Conservation (phyloP, 23 tunicate genomes). For the Clavelina lepadiformis region DNA sequence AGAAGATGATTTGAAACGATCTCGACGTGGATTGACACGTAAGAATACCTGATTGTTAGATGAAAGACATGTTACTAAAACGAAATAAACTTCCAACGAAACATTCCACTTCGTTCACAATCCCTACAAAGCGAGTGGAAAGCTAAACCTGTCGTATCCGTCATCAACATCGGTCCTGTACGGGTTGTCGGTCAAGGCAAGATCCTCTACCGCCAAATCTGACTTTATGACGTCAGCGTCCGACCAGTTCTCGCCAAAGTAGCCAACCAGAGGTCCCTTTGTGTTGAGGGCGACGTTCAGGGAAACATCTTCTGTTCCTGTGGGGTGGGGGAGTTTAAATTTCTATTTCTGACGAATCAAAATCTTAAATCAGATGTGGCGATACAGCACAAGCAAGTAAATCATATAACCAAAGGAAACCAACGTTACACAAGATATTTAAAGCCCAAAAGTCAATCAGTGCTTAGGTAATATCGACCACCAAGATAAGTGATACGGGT, state of each 20-base stretch:
- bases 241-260: slow-evolving; percentile 96
- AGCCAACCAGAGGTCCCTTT: slow-evolving; percentile 86
- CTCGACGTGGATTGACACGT: slow-evolving; percentile 84
- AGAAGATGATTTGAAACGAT: slow-evolving; percentile 84
- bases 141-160: slow-evolving; percentile 80
- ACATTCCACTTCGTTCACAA: too few relatives aligned
- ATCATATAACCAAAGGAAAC: too few relatives aligned
- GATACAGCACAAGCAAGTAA: too few relatives aligned
- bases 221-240: slow-evolving; percentile 96
- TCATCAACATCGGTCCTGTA: slow-evolving; percentile 93
- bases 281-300: slow-evolving; percentile 80
- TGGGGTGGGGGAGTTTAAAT: too few relatives aligned
- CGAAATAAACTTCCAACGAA: too few relatives aligned
- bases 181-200: slow-evolving; percentile 66
- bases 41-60: slow-evolving; percentile 59
- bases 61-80: background rate
- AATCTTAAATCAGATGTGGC: too few relatives aligned
- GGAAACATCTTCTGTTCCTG: slow-evolving; percentile 76
- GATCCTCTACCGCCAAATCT: slow-evolving; percentile 71
- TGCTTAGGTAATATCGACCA: too few relatives aligned
- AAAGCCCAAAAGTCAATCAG: too few relatives aligned
- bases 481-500: too few relatives aligned
- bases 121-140: background rate
- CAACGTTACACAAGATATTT: too few relatives aligned
- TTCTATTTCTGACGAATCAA: too few relatives aligned